Conservation (phyloP, 2,888 invertebrate genomes). For the Tipula confusa region DNA sequence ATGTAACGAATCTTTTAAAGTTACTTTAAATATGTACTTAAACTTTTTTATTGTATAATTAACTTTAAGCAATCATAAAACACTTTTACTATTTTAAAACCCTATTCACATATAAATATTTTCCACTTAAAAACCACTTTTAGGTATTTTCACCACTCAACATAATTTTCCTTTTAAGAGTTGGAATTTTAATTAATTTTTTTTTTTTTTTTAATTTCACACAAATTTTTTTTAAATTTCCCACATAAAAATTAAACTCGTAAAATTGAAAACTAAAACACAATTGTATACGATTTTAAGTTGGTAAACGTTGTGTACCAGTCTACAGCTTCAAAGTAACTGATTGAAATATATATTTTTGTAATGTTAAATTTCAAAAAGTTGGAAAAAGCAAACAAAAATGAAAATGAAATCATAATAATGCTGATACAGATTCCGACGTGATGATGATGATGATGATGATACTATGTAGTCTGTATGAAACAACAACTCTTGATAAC, state of each 20-base stretch:
- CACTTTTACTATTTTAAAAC: background rate
- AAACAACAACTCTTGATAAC: background rate
- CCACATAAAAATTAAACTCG: background rate
- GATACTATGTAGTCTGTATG: background rate
- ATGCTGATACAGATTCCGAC: background rate
- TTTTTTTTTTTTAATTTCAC: background rate
- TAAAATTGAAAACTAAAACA: background rate
- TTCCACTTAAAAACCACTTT: background rate
- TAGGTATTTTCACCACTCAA: background rate
- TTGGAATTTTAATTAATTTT: no score
- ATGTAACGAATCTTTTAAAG: background rate
- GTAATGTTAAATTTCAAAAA: background rate
- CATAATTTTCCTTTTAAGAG: background rate
- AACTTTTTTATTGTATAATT: background rate
- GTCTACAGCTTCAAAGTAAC: conserved; percentile 28
- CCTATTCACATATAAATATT: background rate
- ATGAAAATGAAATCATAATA: background rate
- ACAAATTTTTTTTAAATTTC: no score
- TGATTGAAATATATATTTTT: conserved; percentile 7
- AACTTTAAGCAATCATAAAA: background rate
- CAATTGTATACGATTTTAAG: background rate
- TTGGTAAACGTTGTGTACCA: background rate
- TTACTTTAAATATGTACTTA: background rate
- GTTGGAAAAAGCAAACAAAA: background rate
- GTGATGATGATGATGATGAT: background rate